Base-by-base conservation (phyloP, 2,888 invertebrate species). In the Ophion ellenae region DNA sequence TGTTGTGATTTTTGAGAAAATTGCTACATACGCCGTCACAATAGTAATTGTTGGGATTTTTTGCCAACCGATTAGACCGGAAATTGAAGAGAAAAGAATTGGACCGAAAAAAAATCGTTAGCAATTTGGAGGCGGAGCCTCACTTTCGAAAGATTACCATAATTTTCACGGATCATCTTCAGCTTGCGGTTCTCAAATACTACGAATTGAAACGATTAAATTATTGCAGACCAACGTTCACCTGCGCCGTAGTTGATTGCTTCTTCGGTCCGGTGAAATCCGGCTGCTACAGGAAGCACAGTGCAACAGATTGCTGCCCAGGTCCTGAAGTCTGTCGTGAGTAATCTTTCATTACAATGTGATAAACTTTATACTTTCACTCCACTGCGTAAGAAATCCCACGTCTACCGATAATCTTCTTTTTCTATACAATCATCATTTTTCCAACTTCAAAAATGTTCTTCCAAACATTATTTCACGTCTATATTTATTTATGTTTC, bases 271-370 rank as follows among this genome's bases (percentile, higher is more conserved):
- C 64, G 1, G 0, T 0, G 2, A 47, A 45, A 0, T 75, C 83
- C 4, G 89, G 87, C 61, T 93, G 93, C 86, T 92, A 89, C 59
- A 0, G 6, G 3, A 83, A 45, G 57, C 5, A 10, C 0, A 67
- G 64, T 0, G 79, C 76, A 9, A 45, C n/a, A 0, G 0, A 40
- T 0, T 93, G 93, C 70, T 92, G 92, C 71, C 40, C 86, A 0
- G 83, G 83, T n/a, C n/a, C 78, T 9, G 45, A 84, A 84, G 81
- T 90, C 9, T 93, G 93, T 70, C 89, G 93, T 93, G 71, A 92
- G 92, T 90, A 69, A 11, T 14, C 17, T 5, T 2, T 53, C 4
- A 53, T 53, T 4, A 53, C 53, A 17, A 53, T 81, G 17, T 28
- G n/a, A 64, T 2, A 28, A 81, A 9, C n/a, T n/a, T n/a, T n/a